Percentiles rank a stretch among this genome's conserved stretches.
Evolutionary conservation across 1,140 invertebrate genomes (phyloP).

Genomic region (Drosophila rhopaloa): DNA sequence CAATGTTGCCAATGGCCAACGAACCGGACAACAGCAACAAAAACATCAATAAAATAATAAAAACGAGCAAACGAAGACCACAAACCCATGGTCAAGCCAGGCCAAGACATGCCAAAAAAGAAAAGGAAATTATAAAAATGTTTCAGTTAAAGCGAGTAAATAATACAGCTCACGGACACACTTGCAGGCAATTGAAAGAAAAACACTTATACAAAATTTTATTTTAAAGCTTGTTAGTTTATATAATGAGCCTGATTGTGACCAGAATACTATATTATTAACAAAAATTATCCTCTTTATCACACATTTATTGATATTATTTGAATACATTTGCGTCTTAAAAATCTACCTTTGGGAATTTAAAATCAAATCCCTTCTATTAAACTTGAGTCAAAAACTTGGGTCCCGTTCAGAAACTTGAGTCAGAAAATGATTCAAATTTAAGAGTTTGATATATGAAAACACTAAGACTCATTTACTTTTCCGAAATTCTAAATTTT

Average conservation of each 20-base stretch:
- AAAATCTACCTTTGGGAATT: too few species aligned
- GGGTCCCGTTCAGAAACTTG: too few species aligned
- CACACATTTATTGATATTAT: too few species aligned
- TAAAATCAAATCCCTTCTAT: too few species aligned
- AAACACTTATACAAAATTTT: not conserved
- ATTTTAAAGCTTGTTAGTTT: not conserved
- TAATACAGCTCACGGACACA: constrained; percentile 47
- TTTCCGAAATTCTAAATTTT: too few species aligned
- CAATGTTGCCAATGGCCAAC: constrained; percentile 81
- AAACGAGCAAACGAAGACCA: constrained; percentile 39
- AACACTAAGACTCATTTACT: too few species aligned
- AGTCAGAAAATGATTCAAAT: too few species aligned
- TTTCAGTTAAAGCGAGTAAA: constrained; percentile 72
- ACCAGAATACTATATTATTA: too few species aligned
- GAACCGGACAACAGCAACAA: constrained; percentile 72
- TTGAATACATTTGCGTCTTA: too few species aligned
- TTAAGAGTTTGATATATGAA: too few species aligned
- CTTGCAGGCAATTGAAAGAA: constrained; percentile 1
- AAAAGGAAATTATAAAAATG: constrained; percentile 76
- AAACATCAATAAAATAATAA: constrained; percentile 49
- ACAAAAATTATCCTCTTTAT: too few species aligned
- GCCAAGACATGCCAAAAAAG: constrained; percentile 22
- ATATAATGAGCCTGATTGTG: not conserved
- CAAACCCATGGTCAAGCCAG: constrained; percentile 45
- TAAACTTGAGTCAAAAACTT: too few species aligned